Evolutionary conservation across 2,797 vertebrate species (phyloP).

Genomic region (Gadopsis marmoratus): DNA sequence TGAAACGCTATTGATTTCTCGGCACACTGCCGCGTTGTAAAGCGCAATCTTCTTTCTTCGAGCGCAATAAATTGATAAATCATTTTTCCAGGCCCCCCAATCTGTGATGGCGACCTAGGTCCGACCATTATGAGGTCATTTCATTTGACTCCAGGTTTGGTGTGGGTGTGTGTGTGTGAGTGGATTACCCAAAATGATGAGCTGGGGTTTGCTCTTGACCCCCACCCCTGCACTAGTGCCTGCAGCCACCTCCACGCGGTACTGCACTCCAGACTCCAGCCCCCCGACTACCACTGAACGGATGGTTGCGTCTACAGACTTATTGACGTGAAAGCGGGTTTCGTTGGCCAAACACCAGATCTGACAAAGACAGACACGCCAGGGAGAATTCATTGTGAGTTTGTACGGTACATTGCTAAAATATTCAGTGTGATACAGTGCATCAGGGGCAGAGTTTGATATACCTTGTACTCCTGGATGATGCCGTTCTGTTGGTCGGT

Average conservation of each 20-base stretch:
- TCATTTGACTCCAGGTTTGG: conserved; percentile 66
- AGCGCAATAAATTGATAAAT: conserved; percentile 82
- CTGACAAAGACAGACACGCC: conserved; percentile 80
- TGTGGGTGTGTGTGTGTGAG: conserved; percentile 43
- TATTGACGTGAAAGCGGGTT: conserved; percentile 97
- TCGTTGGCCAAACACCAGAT: conserved; percentile 99
- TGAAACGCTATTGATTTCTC: conserved; percentile 85
- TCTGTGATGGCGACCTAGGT: conserved; percentile 65
- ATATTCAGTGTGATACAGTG: conserved; percentile 40
- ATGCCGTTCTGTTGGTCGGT: conserved; percentile 97
- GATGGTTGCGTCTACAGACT: conserved; percentile 97
- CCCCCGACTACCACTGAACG: conserved; percentile 97
- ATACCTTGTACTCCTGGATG: conserved; percentile 98
- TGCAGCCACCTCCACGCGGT: conserved; percentile 96
- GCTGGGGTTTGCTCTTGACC: conserved; percentile 95
- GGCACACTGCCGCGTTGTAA: conserved; percentile 70
- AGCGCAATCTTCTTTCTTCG: conserved; percentile 77
- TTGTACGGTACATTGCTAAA: conserved; percentile 28
- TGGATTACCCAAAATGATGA: conserved; percentile 93
- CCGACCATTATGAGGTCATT: conserved; percentile 69
- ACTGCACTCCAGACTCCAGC: conserved; percentile 94
- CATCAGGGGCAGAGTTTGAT: background rate
- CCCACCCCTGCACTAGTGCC: conserved; percentile 96
- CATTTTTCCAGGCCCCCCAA: conserved; percentile 70
- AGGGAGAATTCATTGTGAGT: conserved; percentile 51